Conservation (phyloP, 2,797 vertebrate species). For the Echeneis naucrates region DNA sequence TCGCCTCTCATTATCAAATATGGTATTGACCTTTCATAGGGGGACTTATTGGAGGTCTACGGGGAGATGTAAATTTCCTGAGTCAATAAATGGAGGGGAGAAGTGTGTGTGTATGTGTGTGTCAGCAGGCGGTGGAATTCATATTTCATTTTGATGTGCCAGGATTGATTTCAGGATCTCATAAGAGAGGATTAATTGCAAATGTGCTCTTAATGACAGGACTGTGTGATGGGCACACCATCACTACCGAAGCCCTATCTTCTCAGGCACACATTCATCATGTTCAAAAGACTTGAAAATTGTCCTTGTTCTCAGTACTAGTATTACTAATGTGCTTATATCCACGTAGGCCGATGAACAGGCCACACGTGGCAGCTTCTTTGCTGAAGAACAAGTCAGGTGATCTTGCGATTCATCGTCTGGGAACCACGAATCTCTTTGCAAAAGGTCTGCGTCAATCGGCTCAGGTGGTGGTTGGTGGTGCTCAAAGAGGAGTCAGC, state of each 20-base stretch:
- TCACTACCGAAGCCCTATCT: neutral
- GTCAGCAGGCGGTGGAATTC: slow-evolving; percentile 23
- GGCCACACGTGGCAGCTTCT: no score
- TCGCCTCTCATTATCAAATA: slow-evolving; percentile 48
- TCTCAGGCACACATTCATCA: slow-evolving; percentile 1
- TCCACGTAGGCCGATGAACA: no score
- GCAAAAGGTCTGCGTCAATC: neutral
- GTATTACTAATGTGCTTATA: neutral
- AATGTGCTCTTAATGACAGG: slow-evolving; percentile 35
- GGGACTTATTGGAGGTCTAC: slow-evolving; percentile 44
- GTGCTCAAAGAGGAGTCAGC: no score
- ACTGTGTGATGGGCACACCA: neutral
- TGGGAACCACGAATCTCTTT: neutral
- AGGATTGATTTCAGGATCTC: slow-evolving; percentile 52
- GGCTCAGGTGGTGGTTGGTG: no score
- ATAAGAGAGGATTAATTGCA: slow-evolving; percentile 41
- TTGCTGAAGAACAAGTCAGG: neutral
- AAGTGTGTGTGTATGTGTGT: neutral
- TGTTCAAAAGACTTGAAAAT: neutral
- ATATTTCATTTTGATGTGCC: slow-evolving; percentile 39
- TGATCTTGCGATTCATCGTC: neutral
- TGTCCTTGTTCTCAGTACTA: neutral
- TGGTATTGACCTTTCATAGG: slow-evolving; percentile 40
- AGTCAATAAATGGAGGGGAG: slow-evolving; percentile 42
- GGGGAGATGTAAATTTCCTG: slow-evolving; percentile 34